Percentiles rank a stretch among this genome's conserved stretches.
Evolutionary conservation across 2,797 vertebrate species (phyloP).

Genomic region (Rhadinocentrus ornatus): DNA sequence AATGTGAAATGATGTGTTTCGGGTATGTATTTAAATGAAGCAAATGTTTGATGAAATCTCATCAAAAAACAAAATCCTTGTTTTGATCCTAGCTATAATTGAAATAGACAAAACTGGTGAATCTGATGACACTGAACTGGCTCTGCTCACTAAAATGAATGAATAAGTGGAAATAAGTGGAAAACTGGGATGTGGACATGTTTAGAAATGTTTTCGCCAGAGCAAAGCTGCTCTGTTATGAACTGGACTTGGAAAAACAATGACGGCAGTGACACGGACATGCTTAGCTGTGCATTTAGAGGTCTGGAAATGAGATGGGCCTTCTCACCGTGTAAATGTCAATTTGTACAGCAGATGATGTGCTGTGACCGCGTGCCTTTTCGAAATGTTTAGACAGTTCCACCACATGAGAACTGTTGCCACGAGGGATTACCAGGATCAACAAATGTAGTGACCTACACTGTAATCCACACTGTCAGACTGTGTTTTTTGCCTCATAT

Average conservation of each 20-base stretch:
- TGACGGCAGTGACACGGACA: background rate
- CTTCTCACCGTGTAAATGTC: constrained; percentile 31
- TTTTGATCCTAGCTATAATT: background rate
- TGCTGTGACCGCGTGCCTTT: constrained; percentile 27
- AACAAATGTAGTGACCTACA: constrained; percentile 44
- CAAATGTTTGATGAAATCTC: background rate
- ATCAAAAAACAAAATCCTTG: background rate
- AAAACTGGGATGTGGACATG: background rate
- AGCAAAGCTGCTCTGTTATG: background rate
- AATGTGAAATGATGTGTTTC: background rate
- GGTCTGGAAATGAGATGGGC: constrained; percentile 28
- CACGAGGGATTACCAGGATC: constrained; percentile 52
- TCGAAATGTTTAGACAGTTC: constrained; percentile 60
- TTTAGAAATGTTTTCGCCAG: constrained; percentile 13
- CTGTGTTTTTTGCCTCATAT: constrained; percentile 45
- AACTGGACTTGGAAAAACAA: constrained; percentile 35
- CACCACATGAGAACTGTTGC: constrained; percentile 54
- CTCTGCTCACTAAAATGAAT: background rate
- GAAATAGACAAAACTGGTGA: background rate
- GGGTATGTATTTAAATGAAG: constrained; percentile 1
- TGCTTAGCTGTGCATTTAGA: constrained; percentile 30
- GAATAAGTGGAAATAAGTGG: background rate
- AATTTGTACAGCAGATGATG: constrained; percentile 24
- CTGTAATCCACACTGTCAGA: constrained; percentile 61
- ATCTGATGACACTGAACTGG: background rate